These are phyloP conservation scores for Hephaestus fuliginosus DNA, from an alignment of 2,797 vertebrate genomes.

Conservation along the genomic window DNA sequence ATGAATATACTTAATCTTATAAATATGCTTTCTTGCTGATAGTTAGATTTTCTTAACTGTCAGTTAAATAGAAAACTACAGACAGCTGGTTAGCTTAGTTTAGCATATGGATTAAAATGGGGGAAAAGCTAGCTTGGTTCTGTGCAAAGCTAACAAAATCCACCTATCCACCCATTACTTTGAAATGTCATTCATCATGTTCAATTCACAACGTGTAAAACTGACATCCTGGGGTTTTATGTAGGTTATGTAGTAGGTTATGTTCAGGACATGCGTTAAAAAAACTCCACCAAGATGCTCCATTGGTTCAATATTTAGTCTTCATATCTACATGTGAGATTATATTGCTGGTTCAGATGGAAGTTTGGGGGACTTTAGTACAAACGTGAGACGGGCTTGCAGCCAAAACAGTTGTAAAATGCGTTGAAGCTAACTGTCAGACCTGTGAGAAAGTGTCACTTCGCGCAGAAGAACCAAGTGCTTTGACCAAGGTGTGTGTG, in stretches of 20 bases:
- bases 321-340: neutral
- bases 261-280: neutral
- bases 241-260: too few species aligned
- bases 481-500: slow-evolving; percentile 40
- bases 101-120: neutral
- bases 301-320: neutral
- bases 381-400: slow-evolving; percentile 15
- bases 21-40: neutral
- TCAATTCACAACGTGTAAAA: neutral
- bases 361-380: neutral
- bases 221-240: neutral
- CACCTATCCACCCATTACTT: too few species aligned
- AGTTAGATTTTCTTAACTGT: neutral
- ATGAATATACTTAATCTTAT: neutral
- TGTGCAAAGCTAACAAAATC: too few species aligned
- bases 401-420: slow-evolving; percentile 23
- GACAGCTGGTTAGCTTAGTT: neutral
- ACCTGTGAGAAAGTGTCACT: slow-evolving; percentile 24
- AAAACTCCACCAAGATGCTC: neutral
- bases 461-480: slow-evolving; percentile 21
- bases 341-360: neutral
- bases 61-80: neutral
- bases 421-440: slow-evolving; percentile 22
- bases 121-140: too few species aligned
- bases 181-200: neutral